A percentile compares a stretch with the other conserved stretches of the same genome.
Conservation (phyloP, 2,888 invertebrate species). For the Micoletzkya japonica region DNA sequence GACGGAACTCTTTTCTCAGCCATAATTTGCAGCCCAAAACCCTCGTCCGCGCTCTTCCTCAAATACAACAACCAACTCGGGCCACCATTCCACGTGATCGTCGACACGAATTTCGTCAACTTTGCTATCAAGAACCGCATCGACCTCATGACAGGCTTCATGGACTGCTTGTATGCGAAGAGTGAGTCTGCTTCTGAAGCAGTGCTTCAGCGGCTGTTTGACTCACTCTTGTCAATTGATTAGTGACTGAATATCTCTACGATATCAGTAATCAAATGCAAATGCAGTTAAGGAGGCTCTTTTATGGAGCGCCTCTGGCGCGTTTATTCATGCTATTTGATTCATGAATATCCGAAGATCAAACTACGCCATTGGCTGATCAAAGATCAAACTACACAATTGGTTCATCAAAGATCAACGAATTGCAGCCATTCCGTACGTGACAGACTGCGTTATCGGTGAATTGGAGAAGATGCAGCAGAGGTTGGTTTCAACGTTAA, state of each 20-base stretch:
- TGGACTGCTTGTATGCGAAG: constrained; percentile 98
- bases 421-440: constrained; percentile 84
- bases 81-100: constrained; percentile 91
- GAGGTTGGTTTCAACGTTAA: constrained; percentile 76
- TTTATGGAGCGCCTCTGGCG: too few species aligned
- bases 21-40: constrained; percentile 51
- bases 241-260: too few species aligned
- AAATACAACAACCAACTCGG: constrained; percentile 96
- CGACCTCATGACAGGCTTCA: constrained; percentile 94
- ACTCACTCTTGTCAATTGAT: too few species aligned
- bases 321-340: too few species aligned
- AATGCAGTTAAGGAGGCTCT: too few species aligned
- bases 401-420: too few species aligned
- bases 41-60: constrained; percentile 86
- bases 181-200: constrained; percentile 68
- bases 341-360: too few species aligned
- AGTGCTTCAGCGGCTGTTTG: too few species aligned
- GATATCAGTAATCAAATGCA: too few species aligned
- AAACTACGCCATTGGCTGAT: too few species aligned
- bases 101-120: constrained; percentile 98
- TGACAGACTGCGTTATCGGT: constrained; percentile 95
- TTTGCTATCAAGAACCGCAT: constrained; percentile 96
- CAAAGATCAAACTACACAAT: too few species aligned
- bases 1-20: background rate
- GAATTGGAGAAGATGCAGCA: constrained; percentile 95